phyloP scores from a whole-genome alignment of 2,888 invertebrate species.

The Ochropacha duplaris region DNA sequence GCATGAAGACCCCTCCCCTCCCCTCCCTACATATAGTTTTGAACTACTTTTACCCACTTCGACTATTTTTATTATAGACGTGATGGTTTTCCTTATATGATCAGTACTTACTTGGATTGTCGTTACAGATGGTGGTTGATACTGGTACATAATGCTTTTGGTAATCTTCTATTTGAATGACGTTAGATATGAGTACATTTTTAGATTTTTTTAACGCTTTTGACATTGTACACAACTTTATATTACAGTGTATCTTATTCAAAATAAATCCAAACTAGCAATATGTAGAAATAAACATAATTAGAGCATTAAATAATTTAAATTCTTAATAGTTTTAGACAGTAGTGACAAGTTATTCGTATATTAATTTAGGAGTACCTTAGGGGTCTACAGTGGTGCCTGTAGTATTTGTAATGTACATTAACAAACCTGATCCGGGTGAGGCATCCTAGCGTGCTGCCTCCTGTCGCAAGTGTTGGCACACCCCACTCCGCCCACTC shows the following conservation, averaged over 20 bases:
- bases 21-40: no score
- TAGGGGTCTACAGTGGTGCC: not conserved
- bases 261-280: no score
- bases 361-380: not conserved
- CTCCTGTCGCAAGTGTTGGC: constrained; percentile 64
- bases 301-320: not conserved
- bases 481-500: constrained; percentile 56
- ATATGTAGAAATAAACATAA: no score
- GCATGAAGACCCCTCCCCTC: no score
- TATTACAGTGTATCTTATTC: no score
- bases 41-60: no score
- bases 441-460: constrained; percentile 39
- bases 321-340: not conserved
- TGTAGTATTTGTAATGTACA: not conserved
- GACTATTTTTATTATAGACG: no score
- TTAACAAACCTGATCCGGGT: constrained; percentile 61
- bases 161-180: no score
- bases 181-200: not conserved
- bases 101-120: no score
- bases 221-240: not conserved
- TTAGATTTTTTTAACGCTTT: not conserved
- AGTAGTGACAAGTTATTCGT: not conserved
- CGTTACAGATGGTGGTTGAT: no score
- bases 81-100: no score
- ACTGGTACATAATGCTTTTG: no score